phyloP scores from a whole-genome alignment of 2,888 invertebrate species.

The Melanostoma scalare region DNA sequence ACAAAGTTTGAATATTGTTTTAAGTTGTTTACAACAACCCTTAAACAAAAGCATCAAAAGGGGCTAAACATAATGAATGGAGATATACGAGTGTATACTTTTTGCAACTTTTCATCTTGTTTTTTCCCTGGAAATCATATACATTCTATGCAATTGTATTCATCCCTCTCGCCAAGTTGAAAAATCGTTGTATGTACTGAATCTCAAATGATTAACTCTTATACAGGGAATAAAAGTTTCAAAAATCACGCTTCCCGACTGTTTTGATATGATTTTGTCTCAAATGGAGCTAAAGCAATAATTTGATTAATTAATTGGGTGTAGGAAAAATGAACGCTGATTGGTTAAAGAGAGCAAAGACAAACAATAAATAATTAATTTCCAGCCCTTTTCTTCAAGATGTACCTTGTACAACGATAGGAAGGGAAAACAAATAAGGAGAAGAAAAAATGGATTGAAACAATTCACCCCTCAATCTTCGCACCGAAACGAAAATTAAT shows the following conservation, averaged over 20 bases:
- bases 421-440: slow-evolving; percentile 19
- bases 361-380: slow-evolving; percentile 62
- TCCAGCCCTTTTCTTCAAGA: slow-evolving; percentile 43
- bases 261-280: slow-evolving; percentile 30
- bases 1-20: slow-evolving; percentile 72
- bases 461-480: slow-evolving; percentile 42
- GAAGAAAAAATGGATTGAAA: slow-evolving; percentile 32
- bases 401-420: slow-evolving; percentile 16
- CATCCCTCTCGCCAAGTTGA: neutral
- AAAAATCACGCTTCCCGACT: neutral
- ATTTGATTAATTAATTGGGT: slow-evolving; percentile 70
- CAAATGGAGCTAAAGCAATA: slow-evolving; percentile 67
- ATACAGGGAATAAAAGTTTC: slow-evolving; percentile 27
- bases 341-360: slow-evolving; percentile 26
- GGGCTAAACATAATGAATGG: slow-evolving; percentile 39
- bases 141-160: neutral
- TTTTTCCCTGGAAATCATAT: neutral
- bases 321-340: slow-evolving; percentile 10
- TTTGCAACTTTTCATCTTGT: slow-evolving; percentile 23
- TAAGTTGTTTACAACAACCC: slow-evolving; percentile 65
- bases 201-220: slow-evolving; percentile 19
- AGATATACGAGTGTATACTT: slow-evolving; percentile 44
- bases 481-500: slow-evolving; percentile 77
- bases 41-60: slow-evolving; percentile 51
- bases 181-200: slow-evolving; percentile 2